Evolutionary conservation across 1,140 invertebrate species (phyloP), one percentile per base, ranked within the genome.

Genomic region (Drosophila pallidifrons): DNA sequence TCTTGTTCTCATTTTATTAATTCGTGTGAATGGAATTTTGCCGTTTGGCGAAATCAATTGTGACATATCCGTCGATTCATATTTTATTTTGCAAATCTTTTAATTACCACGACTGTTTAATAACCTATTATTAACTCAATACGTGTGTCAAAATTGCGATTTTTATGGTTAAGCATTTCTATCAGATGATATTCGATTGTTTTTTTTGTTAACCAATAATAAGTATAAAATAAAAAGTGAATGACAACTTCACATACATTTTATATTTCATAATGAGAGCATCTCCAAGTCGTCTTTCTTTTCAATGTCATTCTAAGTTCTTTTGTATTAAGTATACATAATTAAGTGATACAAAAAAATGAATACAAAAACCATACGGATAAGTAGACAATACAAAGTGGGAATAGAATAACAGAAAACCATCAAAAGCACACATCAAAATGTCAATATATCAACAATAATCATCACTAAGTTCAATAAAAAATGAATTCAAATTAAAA

Each of bases 291-390:
- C 28, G 51, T 54, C 20, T 25, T 54, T 20, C 2, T 32, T 30
- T 1, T 1, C 5, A 4, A 11, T 3, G 5, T 5, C 4, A 15
- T 54, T 32, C 6, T 63, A 66, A 49, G 46, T 70, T 47, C 38
- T 38, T n/a, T 30, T 25, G 11, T 54, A 63, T 71, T 60, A 71
- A 68, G 55, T 71, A 86, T 72, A 61, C 75, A 63, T 80, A 81
- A 83, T 85, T 74, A 77, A 85, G 82, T 58, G 68, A 83, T 85
- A 49, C 15, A 68, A 58, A 63, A 63, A 43, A 52, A 59, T 51
- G 49, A 59, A 67, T 75, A 67, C 16, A 64, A 79, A 64, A 55
- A 15, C 47, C 28, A 51, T 71, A 57, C 45, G 41, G 41, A 30
- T 58, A 25, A 25, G 49, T 43, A 35, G n/a, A 66, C 73, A 83